Evolutionary conservation across 2,113 vertebrate genomes (phyloP).

Genomic region (Collichthys lucidus): DNA sequence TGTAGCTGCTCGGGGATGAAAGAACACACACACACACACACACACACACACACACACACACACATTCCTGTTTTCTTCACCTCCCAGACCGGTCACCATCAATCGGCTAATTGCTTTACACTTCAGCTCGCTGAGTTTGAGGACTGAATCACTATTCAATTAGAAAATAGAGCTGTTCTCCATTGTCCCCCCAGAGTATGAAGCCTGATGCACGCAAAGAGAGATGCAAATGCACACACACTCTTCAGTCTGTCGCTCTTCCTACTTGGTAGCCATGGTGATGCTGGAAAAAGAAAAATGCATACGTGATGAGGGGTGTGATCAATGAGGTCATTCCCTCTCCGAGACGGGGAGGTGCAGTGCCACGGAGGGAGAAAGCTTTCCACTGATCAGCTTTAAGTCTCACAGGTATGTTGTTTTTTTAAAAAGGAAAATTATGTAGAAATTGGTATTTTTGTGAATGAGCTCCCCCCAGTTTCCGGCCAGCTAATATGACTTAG

Average conservation of each 20-base stretch:
- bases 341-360: constrained; percentile 1
- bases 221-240: neutral
- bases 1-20: constrained; percentile 36
- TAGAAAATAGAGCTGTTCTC: constrained; percentile 63
- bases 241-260: neutral
- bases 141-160: constrained; percentile 72
- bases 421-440: neutral
- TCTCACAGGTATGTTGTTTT: neutral
- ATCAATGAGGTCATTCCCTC: constrained; percentile 33
- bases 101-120: constrained; percentile 71
- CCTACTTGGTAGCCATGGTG: constrained; percentile 42
- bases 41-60: constrained; percentile 6
- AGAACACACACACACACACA: constrained; percentile 32
- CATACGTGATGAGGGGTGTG: constrained; percentile 20
- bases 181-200: constrained; percentile 29
- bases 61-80: neutral
- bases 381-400: neutral
- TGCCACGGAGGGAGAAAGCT: neutral
- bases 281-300: constrained; percentile 17
- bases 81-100: constrained; percentile 49
- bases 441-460: no score
- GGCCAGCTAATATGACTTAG: no score
- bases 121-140: constrained; percentile 58
- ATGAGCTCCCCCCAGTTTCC: no score
- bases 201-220: neutral